Conservation (phyloP, 2,113 vertebrate species). For the Kryptolebias marmoratus region DNA sequence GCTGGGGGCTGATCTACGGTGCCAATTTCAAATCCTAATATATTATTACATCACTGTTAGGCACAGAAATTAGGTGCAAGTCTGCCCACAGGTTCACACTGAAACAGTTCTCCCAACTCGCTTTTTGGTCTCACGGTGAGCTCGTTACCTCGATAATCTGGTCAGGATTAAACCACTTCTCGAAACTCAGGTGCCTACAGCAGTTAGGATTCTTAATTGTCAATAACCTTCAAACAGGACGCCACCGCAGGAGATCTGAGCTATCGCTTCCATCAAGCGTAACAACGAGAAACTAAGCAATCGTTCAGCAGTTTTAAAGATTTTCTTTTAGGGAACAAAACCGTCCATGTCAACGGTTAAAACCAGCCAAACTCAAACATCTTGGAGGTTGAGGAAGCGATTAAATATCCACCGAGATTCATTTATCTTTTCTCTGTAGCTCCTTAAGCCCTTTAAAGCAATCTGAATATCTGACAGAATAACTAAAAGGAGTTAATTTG, state of each 20-base stretch:
- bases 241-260: no score
- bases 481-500: conserved; percentile 20
- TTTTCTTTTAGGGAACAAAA: conserved; percentile 34
- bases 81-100: conserved; percentile 35
- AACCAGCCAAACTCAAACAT: background rate
- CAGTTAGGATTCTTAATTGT: no score
- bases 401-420: conserved; percentile 29
- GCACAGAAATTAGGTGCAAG: conserved; percentile 52
- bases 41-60: conserved; percentile 68
- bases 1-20: conserved; percentile 42
- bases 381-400: no score
- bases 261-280: no score
- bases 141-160: no score
- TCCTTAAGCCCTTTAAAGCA: conserved; percentile 15
- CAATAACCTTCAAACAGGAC: no score
- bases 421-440: conserved; percentile 34
- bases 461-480: conserved; percentile 17
- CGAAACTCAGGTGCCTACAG: no score
- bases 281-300: background rate
- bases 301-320: conserved; percentile 27
- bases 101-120: conserved; percentile 40
- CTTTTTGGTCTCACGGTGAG: conserved; percentile 22
- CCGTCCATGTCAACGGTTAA: conserved; percentile 17
- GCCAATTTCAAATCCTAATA: conserved; percentile 66
- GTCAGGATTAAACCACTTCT: no score